Base-by-base conservation (phyloP, 2,888 invertebrate genomes). In the Sphaerophoria rueppellii region DNA sequence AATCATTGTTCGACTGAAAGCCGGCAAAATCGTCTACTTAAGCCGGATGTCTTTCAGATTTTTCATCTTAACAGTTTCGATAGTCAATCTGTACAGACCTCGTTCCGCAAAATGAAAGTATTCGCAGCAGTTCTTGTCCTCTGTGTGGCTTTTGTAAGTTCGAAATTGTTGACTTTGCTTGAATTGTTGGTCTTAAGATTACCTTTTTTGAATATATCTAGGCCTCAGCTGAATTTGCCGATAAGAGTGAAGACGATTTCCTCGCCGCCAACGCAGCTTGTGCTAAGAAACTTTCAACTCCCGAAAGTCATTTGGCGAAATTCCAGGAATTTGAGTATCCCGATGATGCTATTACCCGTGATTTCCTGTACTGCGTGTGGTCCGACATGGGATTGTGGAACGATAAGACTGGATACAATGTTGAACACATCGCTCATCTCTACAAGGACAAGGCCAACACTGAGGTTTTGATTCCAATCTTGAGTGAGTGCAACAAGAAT, bases 401-500 rank as follows among this genome's bases (percentile, higher is more conserved):
- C 61, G 86, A 87, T 76, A 37, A 50, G 0, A 73, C 46, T 6
- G 88, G 88, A 6, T 88, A 87, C 57, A 74, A 87, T 76, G 85
- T 87, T 7, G 87, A 81, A 32, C 82, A 87, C 32, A 85, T 88
- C 43, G 73, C 87, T 7, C 82, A 83, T 0, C 78, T 87, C 54
- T 88, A 88, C 70, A 87, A 87, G 24, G 86, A 76, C 16, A 83
- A 82, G 50, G 86, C 87, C 40, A 87, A 87, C 50, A 70, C 80
- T 43, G 87, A 88, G 67, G 60, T 87, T 5, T 40, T 88, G 37
- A 63, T 87, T 11, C 87, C 88, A 11, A 78, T 85, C 32, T 73
- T 88, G 60, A 86, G 77, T 12, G 81, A 87, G 1, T 88, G 88
- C 60, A 88, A 88, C 85, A 82, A 76, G 32, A 87, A 87, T 48